A percentile compares a stretch with the other conserved stretches of the same genome.
These are phyloP conservation scores for Conus canariensis DNA, from an alignment of 2,888 invertebrate species.

Conservation along the genomic window DNA sequence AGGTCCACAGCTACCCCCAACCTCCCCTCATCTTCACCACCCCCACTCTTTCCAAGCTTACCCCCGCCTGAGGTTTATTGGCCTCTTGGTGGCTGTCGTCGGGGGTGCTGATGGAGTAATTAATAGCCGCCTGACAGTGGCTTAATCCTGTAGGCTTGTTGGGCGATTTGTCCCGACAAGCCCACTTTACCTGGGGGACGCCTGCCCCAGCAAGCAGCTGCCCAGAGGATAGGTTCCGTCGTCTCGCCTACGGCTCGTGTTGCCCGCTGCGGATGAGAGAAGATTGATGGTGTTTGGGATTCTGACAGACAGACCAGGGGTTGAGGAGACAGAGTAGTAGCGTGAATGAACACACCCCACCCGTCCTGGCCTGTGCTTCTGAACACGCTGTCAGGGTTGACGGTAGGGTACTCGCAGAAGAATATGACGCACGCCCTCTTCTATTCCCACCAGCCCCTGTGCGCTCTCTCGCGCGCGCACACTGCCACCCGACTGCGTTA, in stretches of 20 bases:
- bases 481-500: too few species aligned
- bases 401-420: too few species aligned
- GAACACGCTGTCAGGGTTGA: too few species aligned
- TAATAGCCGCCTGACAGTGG: conserved; percentile 16
- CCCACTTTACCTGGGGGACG: not conserved
- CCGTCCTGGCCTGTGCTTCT: too few species aligned
- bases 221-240: conserved; percentile 6
- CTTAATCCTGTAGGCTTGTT: not conserved
- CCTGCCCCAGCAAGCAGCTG: not conserved
- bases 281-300: not conserved
- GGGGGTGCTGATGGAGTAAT: conserved; percentile 15
- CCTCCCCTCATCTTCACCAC: too few species aligned
- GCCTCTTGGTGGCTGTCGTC: not conserved
- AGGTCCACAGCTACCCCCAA: not conserved
- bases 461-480: too few species aligned
- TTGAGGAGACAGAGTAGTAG: too few species aligned
- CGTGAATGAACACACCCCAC: too few species aligned
- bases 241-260: not conserved
- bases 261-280: not conserved
- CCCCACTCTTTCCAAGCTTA: too few species aligned
- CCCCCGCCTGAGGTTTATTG: not conserved
- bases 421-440: too few species aligned
- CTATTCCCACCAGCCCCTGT: too few species aligned
- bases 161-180: not conserved
- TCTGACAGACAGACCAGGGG: too few species aligned